Evolutionary conservation across 2,113 vertebrate genomes (phyloP).

Genomic region (Anas platyrhynchos): DNA sequence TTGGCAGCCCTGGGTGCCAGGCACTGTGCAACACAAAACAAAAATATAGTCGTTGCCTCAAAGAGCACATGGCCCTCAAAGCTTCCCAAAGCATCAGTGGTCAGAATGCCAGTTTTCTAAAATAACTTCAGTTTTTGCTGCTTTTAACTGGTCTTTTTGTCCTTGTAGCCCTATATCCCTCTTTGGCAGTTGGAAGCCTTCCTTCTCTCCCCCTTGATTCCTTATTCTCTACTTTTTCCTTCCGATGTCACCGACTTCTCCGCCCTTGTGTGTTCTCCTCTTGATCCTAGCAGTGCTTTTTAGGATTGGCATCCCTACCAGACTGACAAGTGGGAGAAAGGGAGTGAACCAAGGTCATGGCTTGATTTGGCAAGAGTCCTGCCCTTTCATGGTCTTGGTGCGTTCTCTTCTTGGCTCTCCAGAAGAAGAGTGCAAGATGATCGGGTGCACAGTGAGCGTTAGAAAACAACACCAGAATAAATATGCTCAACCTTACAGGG

Average conservation of each 20-base stretch:
- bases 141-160: constrained; percentile 44
- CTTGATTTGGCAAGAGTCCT: not conserved
- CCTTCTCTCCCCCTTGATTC: not conserved
- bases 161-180: not conserved
- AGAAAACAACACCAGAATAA: not conserved
- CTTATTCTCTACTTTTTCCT: not conserved
- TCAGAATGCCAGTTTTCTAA: not conserved
- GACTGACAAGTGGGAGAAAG: not conserved
- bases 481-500: accelerated
- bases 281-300: not conserved
- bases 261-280: not conserved
- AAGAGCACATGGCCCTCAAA: not conserved
- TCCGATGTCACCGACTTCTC: not conserved
- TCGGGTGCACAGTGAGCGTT: not conserved
- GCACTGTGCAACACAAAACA: not conserved
- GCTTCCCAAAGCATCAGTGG: not conserved
- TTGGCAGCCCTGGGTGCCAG: not conserved
- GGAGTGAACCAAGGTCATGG: not conserved
- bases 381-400: not conserved
- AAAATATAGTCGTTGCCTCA: not conserved
- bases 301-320: constrained; percentile 8
- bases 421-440: not conserved
- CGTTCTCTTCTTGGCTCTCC: not conserved
- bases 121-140: not conserved
- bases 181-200: not conserved